Conservation (phyloP, 2,113 vertebrate species). For the Rhynchopsitta pachyrhyncha region DNA sequence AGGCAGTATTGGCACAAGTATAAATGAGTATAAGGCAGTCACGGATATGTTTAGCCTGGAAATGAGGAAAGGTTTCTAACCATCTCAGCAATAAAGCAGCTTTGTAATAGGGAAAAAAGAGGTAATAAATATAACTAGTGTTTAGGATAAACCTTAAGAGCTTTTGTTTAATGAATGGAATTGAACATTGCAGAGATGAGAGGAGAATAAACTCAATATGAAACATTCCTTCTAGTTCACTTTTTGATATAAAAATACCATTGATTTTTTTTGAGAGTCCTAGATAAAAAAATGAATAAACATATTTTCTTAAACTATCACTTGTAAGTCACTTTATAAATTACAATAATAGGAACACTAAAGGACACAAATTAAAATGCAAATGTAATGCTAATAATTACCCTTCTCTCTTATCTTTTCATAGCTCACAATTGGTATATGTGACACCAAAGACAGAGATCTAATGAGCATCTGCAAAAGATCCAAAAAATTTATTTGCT, state of each 20-base stretch:
- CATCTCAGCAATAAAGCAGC: background rate
- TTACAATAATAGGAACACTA: background rate
- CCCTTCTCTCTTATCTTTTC: background rate
- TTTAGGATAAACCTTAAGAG: background rate
- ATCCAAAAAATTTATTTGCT: background rate
- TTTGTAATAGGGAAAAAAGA: background rate
- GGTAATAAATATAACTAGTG: background rate
- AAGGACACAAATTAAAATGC: slow-evolving; percentile 22
- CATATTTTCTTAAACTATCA: slow-evolving; percentile 10
- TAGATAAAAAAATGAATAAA: background rate
- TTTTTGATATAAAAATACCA: background rate
- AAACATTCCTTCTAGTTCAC: background rate
- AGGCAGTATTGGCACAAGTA: background rate
- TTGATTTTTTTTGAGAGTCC: background rate
- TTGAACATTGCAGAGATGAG: background rate
- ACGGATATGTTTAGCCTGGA: background rate
- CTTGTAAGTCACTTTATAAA: background rate
- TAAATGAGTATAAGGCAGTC: slow-evolving; percentile 6
- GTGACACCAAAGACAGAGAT: background rate
- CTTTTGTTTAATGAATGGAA: slow-evolving; percentile 5
- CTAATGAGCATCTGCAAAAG: background rate
- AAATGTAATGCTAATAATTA: background rate
- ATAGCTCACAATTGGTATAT: background rate
- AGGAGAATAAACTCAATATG: background rate
- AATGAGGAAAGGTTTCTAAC: slow-evolving; percentile 1